Percentiles rank a stretch among this genome's conserved stretches.
Evolutionary conservation across 1,140 invertebrate genomes (phyloP).

Genomic region (Zaprionus camerounensis): DNA sequence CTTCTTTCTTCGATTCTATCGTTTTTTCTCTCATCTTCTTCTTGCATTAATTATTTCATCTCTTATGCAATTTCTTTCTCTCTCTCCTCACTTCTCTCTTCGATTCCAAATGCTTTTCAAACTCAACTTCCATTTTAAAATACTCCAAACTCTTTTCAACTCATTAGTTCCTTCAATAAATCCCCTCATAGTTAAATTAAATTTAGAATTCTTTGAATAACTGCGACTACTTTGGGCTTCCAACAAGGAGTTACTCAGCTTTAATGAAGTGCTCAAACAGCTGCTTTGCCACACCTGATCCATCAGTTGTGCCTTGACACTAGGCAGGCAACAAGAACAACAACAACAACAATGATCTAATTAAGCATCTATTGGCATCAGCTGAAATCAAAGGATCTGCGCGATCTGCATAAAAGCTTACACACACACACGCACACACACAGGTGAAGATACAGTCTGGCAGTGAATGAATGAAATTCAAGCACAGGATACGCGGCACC

Average conservation of each 20-base stretch:
- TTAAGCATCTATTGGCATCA: slow-evolving; percentile 62
- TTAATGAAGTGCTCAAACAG: slow-evolving; percentile 4
- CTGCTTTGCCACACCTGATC: slow-evolving; percentile 19
- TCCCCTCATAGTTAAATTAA: no score
- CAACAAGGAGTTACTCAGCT: not conserved
- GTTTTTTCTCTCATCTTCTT: no score
- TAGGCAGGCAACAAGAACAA: slow-evolving; percentile 41
- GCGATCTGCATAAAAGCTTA: slow-evolving; percentile 46
- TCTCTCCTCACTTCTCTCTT: no score
- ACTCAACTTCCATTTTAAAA: no score
- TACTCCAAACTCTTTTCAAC: no score
- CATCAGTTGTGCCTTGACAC: not conserved
- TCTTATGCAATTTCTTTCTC: no score
- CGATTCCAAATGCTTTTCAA: no score
- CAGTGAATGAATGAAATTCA: slow-evolving; percentile 70
- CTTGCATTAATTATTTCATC: no score
- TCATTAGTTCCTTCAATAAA: no score
- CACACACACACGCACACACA: not conserved
- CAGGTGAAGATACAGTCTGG: not conserved
- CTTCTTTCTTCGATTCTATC: no score
- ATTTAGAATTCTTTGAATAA: no score
- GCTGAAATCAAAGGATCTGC: slow-evolving; percentile 22
- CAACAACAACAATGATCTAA: slow-evolving; percentile 58
- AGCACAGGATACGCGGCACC: slow-evolving; percentile 72
- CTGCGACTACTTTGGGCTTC: not conserved